Percentiles rank a stretch among this genome's conserved stretches.
phyloP scores from a whole-genome alignment of 64 coral and sea anemone species.

The Porites lutea region DNA sequence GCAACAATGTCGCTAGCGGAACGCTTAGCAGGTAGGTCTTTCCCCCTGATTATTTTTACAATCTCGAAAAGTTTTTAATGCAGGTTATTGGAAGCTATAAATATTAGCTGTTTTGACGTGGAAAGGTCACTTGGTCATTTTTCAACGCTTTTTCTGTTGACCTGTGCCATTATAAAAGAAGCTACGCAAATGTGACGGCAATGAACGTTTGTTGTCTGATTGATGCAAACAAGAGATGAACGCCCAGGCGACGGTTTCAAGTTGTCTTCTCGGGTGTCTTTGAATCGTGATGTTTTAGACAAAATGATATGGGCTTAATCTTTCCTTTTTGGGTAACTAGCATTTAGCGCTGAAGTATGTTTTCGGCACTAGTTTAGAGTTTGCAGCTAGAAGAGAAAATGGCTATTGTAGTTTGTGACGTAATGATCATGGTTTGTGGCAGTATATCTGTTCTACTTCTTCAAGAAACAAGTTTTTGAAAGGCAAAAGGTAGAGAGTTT shows the following conservation, averaged over 20 bases:
- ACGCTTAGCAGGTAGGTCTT: constrained; percentile 29
- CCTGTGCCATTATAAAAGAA: constrained; percentile 38
- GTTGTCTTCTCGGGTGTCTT: constrained; percentile 4
- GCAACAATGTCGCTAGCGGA: constrained; percentile 27
- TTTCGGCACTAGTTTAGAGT: not conserved
- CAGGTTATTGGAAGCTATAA: not conserved
- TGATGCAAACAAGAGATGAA: not conserved
- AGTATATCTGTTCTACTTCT: too few relatives aligned
- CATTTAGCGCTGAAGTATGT: not conserved
- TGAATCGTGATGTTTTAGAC: constrained; percentile 8
- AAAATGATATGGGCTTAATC: constrained; percentile 10
- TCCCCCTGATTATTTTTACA: not conserved
- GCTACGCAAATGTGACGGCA: constrained; percentile 19
- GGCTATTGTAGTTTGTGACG: not conserved
- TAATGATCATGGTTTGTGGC: not conserved
- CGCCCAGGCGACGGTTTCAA: not conserved
- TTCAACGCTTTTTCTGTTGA: not conserved
- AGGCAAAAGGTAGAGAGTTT: not conserved
- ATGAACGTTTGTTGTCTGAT: constrained; percentile 40
- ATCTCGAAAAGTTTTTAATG: not conserved
- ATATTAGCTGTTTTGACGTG: not conserved
- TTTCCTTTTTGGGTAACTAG: constrained; percentile 31
- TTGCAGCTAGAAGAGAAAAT: not conserved
- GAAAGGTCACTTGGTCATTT: constrained; percentile 10
- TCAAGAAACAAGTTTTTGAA: not conserved